Evolutionary conservation across 2,113 vertebrate species (phyloP), one percentile per base, ranked within the genome.

Genomic region (Scolopax mira): DNA sequence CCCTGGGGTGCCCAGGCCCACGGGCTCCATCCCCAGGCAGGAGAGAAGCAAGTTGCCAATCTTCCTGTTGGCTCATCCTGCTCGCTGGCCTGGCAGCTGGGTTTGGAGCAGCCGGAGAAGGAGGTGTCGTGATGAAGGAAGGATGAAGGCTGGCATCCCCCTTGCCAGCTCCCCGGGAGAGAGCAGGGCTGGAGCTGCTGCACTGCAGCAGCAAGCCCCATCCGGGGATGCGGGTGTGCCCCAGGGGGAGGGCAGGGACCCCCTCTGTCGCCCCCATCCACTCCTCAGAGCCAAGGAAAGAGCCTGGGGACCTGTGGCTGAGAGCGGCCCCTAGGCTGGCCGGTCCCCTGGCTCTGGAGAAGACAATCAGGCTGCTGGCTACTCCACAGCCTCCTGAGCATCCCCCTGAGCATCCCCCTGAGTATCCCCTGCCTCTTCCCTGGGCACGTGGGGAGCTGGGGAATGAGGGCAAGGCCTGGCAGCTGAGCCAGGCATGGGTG

Each of bases 171-270:
- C 61, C 73, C 70, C 7, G 1, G 54, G 35, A 77, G 51, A 7
- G 1, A 91, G 72, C 39, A 18, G 41, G 80, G 71, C 75, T 44
- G 67, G 80, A 44, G 79, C 82, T 85, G 88, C 96, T 82, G 96
- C 96, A 96, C 35, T 94, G 94, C 95, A 94, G 90, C 86, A 46
- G 25, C 5, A 24, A 73, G 70, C 89, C 91, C 89, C 57, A 28
- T 28, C 37, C 7, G 4, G 57, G 65, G 21, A 35, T 13, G 4
- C 2, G 4, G 52, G 28, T 62, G 84, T 57, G 80, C 58, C 79
- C 12, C 7, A 37, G 19, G 37, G 28, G 33, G 6, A 55, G 60
- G 35, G 18, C 83, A 25, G 64, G 37, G 67, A 89, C 75, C 72
- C 85, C 48, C 42, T 33, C 2, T 44, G 67, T 10, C 66, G 18